phyloP scores from a whole-genome alignment of 2,888 invertebrate species.

The Melanostoma mellinum region DNA sequence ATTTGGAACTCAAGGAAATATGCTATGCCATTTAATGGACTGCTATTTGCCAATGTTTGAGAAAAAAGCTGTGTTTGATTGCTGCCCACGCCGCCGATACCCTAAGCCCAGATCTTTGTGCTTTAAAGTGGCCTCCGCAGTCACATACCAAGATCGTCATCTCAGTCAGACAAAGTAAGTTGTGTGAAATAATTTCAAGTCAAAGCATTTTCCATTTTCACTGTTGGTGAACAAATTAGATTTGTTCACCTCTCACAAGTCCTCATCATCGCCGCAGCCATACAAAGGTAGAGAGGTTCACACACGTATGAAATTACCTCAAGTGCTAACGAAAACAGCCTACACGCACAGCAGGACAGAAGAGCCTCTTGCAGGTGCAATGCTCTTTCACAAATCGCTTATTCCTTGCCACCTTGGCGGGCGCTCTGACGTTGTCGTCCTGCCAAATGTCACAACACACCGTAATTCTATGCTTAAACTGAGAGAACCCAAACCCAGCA shows the following conservation, averaged over 20 bases:
- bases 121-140: too few species aligned
- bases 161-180: too few species aligned
- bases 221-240: conserved; percentile 42
- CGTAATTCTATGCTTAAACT: conserved; percentile 47
- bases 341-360: conserved; percentile 64
- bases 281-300: conserved; percentile 35
- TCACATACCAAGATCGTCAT: too few species aligned
- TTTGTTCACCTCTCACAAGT: conserved; percentile 41
- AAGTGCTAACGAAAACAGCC: conserved; percentile 27
- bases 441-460: conserved; percentile 68
- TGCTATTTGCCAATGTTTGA: too few species aligned
- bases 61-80: too few species aligned
- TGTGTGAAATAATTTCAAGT: too few species aligned
- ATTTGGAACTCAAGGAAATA: too few species aligned
- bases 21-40: too few species aligned
- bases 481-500: conserved; percentile 39
- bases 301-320: conserved; percentile 48
- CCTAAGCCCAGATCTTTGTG: too few species aligned
- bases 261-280: conserved; percentile 48
- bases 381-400: conserved; percentile 36
- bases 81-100: too few species aligned
- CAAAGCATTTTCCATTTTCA: too few species aligned
- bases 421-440: conserved; percentile 44
- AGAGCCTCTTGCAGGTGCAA: conserved; percentile 43
- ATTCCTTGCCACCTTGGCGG: conserved; percentile 43